These are phyloP conservation scores for Galeopsomyia nigrocyanea DNA, from an alignment of 2,888 invertebrate genomes.

Conservation along the genomic window DNA sequence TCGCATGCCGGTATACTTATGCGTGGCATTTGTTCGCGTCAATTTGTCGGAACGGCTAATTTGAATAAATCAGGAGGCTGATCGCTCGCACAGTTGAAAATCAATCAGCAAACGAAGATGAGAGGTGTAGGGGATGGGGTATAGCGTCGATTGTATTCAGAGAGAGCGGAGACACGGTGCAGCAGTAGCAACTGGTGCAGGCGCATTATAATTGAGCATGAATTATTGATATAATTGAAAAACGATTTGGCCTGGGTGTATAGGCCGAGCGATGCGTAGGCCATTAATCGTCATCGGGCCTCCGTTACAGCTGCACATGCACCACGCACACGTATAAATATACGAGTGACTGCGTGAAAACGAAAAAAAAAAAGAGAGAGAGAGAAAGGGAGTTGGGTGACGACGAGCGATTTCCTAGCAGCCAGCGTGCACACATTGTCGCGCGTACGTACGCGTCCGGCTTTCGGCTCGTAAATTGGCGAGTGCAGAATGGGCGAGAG, in stretches of 20 bases:
- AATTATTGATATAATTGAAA: constrained; percentile 49
- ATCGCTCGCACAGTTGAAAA: background rate
- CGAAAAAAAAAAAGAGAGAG: background rate
- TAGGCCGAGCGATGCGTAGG: constrained; percentile 14
- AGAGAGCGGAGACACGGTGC: background rate
- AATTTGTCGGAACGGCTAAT: constrained; percentile 10
- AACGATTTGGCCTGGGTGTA: constrained; percentile 39
- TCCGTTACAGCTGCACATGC: constrained; percentile 2
- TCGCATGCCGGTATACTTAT: too few species aligned
- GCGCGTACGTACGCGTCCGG: constrained; percentile 22
- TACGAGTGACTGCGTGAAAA: background rate
- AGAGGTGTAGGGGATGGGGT: background rate
- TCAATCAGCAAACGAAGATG: constrained; percentile 36
- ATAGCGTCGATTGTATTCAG: background rate
- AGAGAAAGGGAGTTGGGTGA: background rate
- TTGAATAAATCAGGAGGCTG: constrained; percentile 42
- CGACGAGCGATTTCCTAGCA: constrained; percentile 5
- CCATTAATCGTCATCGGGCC: constrained; percentile 37
- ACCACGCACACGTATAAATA: background rate
- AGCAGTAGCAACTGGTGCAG: background rate
- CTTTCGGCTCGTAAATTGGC: constrained; percentile 36
- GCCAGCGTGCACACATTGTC: constrained; percentile 24
- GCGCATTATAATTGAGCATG: constrained; percentile 45
- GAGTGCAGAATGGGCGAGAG: background rate
- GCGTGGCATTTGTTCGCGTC: too few species aligned